These are phyloP conservation scores for Genyomyrus donnyi DNA, from an alignment of 2,113 vertebrate genomes.

Conservation along the genomic window DNA sequence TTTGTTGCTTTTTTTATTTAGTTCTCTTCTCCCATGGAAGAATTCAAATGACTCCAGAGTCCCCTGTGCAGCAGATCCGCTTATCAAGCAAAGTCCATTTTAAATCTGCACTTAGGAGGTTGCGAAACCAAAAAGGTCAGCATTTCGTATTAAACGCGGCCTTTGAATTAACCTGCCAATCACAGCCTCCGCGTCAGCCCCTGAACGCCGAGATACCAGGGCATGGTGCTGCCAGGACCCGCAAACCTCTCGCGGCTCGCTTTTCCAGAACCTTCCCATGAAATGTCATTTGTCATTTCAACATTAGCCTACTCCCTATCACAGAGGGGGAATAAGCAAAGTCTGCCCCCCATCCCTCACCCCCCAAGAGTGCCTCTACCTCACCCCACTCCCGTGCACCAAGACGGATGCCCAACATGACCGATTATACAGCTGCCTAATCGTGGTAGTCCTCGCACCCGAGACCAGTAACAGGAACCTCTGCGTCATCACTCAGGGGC, in stretches of 20 bases:
- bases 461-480: slow-evolving; percentile 30
- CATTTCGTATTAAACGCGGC: background rate
- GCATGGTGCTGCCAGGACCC: background rate
- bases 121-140: background rate
- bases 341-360: background rate
- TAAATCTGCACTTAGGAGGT: background rate
- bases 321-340: background rate
- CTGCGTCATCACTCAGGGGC: slow-evolving; percentile 41
- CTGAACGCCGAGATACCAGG: background rate
- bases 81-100: background rate
- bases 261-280: background rate
- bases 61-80: background rate
- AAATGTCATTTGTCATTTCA: background rate
- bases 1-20: background rate
- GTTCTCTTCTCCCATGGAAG: background rate
- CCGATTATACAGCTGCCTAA: background rate
- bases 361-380: background rate
- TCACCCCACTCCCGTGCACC: slow-evolving; percentile 10
- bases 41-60: background rate
- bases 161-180: background rate
- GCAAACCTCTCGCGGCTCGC: background rate
- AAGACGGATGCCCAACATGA: slow-evolving; percentile 32
- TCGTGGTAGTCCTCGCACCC: background rate
- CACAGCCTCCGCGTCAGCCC: background rate
- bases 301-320: background rate